phyloP scores from a whole-genome alignment of 1,140 invertebrate genomes.

The Polyergus mexicanus region DNA sequence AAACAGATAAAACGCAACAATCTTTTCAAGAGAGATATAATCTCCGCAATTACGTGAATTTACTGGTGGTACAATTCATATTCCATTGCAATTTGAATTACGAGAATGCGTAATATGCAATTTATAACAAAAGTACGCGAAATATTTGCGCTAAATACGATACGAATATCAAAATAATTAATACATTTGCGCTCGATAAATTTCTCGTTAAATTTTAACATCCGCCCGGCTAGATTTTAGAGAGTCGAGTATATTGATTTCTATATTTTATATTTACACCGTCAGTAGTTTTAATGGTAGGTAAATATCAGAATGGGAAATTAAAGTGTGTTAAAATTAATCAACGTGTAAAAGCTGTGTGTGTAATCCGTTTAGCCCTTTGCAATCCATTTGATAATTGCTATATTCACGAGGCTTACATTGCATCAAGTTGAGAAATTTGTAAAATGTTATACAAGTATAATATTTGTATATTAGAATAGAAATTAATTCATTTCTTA shows the following conservation, averaged over 20 bases:
- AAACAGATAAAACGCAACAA: neutral
- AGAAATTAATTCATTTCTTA: constrained; percentile 38
- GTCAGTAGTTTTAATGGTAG: neutral
- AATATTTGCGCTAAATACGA: neutral
- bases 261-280: neutral
- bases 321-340: constrained; percentile 5
- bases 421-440: constrained; percentile 15
- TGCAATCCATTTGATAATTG: constrained; percentile 10
- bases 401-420: neutral
- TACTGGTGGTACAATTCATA: neutral
- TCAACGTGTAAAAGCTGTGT: constrained; percentile 37
- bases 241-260: neutral
- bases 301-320: constrained; percentile 3
- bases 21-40: constrained; percentile 26
- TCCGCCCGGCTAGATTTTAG: neutral
- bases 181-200: neutral
- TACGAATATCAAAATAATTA: neutral
- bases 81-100: constrained; percentile 7
- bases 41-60: constrained; percentile 30
- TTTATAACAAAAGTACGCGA: neutral
- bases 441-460: constrained; percentile 18
- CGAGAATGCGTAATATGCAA: constrained; percentile 3
- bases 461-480: neutral
- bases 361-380: constrained; percentile 30
- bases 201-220: neutral